Evolutionary conservation across 2,113 vertebrate genomes (phyloP).

Genomic region (Phalacrocorax brasilianus): DNA sequence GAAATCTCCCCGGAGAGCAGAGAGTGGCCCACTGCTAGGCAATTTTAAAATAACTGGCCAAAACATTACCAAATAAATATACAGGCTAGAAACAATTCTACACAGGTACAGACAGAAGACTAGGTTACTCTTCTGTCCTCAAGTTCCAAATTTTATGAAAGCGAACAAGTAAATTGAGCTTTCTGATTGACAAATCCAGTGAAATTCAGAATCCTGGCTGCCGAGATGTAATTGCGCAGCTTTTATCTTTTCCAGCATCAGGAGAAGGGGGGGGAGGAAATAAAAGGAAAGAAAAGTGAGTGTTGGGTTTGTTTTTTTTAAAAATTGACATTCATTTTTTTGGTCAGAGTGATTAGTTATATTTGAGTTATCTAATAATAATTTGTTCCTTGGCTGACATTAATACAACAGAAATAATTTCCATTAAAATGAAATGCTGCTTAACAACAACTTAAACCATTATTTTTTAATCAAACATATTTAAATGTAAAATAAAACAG

Average conservation of each 20-base stretch:
- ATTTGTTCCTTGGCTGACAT: neutral
- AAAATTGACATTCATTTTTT: neutral
- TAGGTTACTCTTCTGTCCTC: neutral
- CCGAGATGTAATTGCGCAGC: conserved; percentile 14
- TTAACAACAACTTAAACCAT: neutral
- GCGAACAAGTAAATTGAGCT: conserved; percentile 3
- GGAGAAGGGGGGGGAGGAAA: neutral
- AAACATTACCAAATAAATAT: conserved; percentile 16
- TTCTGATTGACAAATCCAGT: conserved; percentile 50
- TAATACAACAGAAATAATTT: neutral
- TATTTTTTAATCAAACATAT: neutral
- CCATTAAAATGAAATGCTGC: neutral
- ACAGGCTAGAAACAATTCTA: neutral
- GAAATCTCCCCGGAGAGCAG: conserved; percentile 6
- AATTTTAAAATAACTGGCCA: conserved; percentile 19
- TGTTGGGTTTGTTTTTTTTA: neutral
- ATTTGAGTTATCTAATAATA: neutral
- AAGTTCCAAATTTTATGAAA: conserved; percentile 12
- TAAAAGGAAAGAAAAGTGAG: neutral
- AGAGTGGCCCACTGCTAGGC: neutral
- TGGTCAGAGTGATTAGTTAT: neutral
- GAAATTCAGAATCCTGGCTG: conserved; percentile 8
- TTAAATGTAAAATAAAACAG: neutral
- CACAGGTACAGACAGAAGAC: neutral
- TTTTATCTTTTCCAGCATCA: conserved; percentile 1